phyloP scores from a whole-genome alignment of 2,113 vertebrate genomes.

The Rallus limicola region DNA sequence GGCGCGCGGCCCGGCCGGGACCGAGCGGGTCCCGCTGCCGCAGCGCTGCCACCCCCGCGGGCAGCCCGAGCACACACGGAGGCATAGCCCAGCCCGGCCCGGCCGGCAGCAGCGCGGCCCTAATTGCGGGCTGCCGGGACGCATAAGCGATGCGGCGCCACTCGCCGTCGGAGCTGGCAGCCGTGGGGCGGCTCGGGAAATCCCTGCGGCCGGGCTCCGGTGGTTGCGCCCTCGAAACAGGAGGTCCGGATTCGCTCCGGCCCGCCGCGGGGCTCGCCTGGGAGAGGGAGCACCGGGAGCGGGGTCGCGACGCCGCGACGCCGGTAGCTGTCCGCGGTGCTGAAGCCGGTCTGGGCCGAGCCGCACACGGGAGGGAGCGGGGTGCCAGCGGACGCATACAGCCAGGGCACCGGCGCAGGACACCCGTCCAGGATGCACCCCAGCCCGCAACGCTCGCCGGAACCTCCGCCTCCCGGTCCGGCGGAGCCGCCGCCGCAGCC shows the following conservation, averaged over 20 bases:
- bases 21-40: background rate
- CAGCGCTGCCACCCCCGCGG: background rate
- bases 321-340: constrained; percentile 8
- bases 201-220: background rate
- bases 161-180: background rate
- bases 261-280: no score
- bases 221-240: rapidly evolving
- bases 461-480: background rate
- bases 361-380: no score
- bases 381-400: rapidly evolving
- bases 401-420: no score
- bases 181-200: background rate
- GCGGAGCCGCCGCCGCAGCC: background rate
- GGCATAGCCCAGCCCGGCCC: background rate
- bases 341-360: background rate
- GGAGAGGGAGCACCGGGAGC: background rate
- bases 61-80: no score
- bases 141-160: background rate
- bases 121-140: no score
- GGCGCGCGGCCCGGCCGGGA: background rate
- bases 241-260: no score
- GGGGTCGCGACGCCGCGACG: no score
- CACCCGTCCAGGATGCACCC: background rate
- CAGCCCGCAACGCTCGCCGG: background rate
- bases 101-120: background rate